These are phyloP conservation scores for Jacana jacana DNA, from an alignment of 2,113 vertebrate species.

Conservation along the genomic window DNA sequence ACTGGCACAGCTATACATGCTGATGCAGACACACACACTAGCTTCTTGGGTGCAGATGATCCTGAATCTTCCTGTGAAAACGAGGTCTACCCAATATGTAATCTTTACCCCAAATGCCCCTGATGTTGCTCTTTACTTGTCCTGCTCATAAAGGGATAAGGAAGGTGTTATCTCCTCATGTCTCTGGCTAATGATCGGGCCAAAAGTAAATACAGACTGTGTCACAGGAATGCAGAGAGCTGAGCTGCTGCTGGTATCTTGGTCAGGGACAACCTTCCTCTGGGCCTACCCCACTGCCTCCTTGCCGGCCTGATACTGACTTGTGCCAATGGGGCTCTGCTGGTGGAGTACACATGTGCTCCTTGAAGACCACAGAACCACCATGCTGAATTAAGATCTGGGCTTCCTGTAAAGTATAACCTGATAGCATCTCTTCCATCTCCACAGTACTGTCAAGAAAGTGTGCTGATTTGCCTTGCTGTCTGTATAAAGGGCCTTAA, in stretches of 20 bases:
- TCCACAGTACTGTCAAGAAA: not conserved
- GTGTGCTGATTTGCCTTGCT: not conserved
- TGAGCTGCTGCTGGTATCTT: not conserved
- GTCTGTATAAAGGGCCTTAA: accelerated
- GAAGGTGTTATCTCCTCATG: not conserved
- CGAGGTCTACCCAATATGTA: not conserved
- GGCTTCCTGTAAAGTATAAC: not conserved
- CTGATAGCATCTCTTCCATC: not conserved
- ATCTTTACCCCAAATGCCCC: not conserved
- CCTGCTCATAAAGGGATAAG: not conserved
- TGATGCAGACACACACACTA: not conserved
- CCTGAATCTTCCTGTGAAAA: not conserved
- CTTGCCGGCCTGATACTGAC: accelerated
- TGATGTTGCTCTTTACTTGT: not conserved
- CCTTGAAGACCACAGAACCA: not conserved
- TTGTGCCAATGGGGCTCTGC: accelerated
- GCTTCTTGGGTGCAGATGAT: not conserved
- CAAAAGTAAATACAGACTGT: not conserved
- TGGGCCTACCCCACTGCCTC: not conserved
- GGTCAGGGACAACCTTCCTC: not conserved
- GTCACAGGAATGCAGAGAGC: not conserved
- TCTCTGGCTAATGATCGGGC: not conserved
- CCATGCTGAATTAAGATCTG: not conserved
- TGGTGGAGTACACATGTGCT: accelerated
- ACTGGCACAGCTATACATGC: not conserved